These are phyloP conservation scores for Tyrannus savana DNA, from an alignment of 2,113 vertebrate species.

Conservation along the genomic window DNA sequence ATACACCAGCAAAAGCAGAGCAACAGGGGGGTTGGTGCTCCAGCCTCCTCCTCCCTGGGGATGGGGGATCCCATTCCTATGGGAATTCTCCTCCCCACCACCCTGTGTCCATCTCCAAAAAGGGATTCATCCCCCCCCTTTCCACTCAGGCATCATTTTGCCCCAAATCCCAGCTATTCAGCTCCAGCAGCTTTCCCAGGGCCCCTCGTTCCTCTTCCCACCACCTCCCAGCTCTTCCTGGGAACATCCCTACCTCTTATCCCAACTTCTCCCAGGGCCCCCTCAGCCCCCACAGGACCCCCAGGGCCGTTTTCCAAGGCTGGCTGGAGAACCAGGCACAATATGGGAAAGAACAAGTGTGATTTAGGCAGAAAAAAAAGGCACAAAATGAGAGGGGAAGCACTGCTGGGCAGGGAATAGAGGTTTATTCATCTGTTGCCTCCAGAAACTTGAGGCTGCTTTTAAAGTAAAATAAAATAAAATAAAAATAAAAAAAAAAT, in stretches of 20 bases:
- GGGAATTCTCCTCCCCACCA: background rate
- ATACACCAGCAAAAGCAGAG: rapidly evolving
- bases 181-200: background rate
- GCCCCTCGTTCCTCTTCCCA: background rate
- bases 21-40: rapidly evolving
- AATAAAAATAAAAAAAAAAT: background rate
- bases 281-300: rapidly evolving
- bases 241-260: rapidly evolving
- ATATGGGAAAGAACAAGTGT: background rate
- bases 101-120: rapidly evolving
- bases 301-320: background rate
- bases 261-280: background rate
- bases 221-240: background rate
- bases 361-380: background rate
- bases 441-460: background rate
- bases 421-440: constrained; percentile 39
- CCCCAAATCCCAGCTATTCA: background rate
- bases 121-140: background rate
- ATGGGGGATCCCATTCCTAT: rapidly evolving
- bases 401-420: constrained; percentile 26
- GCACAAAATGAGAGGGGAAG: constrained; percentile 31
- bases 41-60: background rate
- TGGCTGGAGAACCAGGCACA: background rate
- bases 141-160: background rate
- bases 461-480: background rate